Base-by-base conservation (phyloP, 2,113 vertebrate genomes). In the Heterotis niloticus region DNA sequence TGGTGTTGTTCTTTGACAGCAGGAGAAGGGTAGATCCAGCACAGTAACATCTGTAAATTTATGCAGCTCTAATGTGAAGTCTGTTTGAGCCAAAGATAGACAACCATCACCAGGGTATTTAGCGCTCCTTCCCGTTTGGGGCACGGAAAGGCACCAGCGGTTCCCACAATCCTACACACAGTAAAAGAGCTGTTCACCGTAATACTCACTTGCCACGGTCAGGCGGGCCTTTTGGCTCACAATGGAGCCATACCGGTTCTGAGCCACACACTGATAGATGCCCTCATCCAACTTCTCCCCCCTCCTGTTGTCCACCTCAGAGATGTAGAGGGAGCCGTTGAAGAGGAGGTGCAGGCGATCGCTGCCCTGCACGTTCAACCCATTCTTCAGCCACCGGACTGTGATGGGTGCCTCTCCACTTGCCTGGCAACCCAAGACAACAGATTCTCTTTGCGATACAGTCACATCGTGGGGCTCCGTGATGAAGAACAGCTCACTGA, bases 201-300 rank as follows among this genome's bases (percentile, higher is more conserved):
- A 80, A 83, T 83, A 96, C 97, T 96, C 91, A 99, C 97, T 93
- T 92, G 96, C 93, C 87, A 98, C 90, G 18, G 94, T 94, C 78
- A 99, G 93, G 68, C 88, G 94, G 81, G 96, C 94, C 93, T 95
- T 98, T 89, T 95, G 96, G 91, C 97, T 99, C 81, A 98, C 90
- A 87, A 99, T 94, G 81, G 97, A 96, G 86, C 97, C 97, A 0
- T 95, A 93, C 89, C 93, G 95, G 92, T 98, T 98, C 82, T 95
- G 84, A 10, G 95, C 96, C 85, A 99, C 91, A 86, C 97, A 98
- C 88, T 97, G 96, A 86, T 98, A 99, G 91, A 94, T 92, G 84
- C 95, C 96, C 91, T 98, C 94, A 82, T 98, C 95, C 11, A 93
- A 94, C n/a, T 87, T 85, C 62, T 94, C 96, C 83, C 89, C 91